Percentiles rank a stretch among this genome's conserved stretches.
Evolutionary conservation across 2,113 vertebrate species (phyloP).

Genomic region (Ceyx margarethae): DNA sequence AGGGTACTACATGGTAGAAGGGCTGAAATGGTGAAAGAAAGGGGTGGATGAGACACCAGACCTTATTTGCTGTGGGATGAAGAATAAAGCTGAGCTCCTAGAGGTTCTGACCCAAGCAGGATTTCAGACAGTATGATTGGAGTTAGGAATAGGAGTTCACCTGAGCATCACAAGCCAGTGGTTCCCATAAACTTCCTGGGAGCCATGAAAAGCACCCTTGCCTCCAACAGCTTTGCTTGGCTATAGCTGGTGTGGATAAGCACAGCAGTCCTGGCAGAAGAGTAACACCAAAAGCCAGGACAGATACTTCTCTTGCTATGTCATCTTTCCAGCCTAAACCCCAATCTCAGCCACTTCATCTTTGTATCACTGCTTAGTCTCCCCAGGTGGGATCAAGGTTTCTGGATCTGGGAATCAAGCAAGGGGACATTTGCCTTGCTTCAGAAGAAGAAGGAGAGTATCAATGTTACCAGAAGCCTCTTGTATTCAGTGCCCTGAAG

Average conservation of each 20-base stretch:
- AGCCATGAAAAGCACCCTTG: not conserved
- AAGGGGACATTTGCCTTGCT: not conserved
- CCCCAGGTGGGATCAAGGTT: not conserved
- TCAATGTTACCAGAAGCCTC: not conserved
- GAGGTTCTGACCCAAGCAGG: not conserved
- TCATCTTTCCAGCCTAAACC: not conserved
- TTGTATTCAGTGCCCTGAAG: not conserved
- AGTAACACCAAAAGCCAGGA: not conserved
- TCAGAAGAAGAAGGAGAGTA: not conserved
- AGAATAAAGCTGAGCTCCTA: not conserved
- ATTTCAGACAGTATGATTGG: accelerated
- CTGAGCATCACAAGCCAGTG: not conserved
- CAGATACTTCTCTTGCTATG: not conserved
- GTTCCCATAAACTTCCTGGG: not conserved
- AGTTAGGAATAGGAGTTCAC: not conserved
- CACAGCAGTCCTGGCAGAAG: not conserved
- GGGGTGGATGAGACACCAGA: not conserved
- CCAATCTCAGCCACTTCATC: not conserved
- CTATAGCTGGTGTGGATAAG: not conserved
- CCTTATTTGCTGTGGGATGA: not conserved
- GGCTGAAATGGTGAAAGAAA: not conserved
- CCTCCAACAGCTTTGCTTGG: not conserved
- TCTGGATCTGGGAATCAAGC: not conserved
- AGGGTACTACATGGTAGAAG: not conserved
- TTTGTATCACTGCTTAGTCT: not conserved